phyloP scores from a whole-genome alignment of 2,888 invertebrate species.

The Bedellia somnulentella region DNA sequence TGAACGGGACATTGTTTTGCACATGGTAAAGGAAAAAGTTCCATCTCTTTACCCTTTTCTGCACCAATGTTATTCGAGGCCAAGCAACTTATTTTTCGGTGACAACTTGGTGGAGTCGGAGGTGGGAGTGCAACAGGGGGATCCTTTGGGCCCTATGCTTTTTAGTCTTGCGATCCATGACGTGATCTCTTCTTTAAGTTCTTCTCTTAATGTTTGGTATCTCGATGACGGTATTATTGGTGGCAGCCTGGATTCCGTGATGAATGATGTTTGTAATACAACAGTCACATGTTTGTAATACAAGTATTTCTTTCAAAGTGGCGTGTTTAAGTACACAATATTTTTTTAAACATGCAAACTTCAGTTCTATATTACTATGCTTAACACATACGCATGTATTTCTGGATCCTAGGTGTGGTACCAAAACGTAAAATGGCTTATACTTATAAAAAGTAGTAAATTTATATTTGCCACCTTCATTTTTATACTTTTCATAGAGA shows the following conservation, averaged over 20 bases:
- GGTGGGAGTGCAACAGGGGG: too few species aligned
- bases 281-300: not conserved
- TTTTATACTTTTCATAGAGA: not conserved
- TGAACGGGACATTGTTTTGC: too few species aligned
- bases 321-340: not conserved
- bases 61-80: too few species aligned
- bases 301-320: not conserved
- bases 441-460: conserved; percentile 1
- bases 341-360: not conserved
- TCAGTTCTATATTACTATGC: not conserved
- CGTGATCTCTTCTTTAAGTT: too few species aligned
- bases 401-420: not conserved
- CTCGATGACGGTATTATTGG: too few species aligned
- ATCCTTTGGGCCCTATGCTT: too few species aligned
- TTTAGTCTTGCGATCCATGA: too few species aligned
- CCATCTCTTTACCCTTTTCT: too few species aligned
- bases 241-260: not conserved
- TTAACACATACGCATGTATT: conserved; percentile 1
- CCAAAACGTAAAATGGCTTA: conserved; percentile 3
- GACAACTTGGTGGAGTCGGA: too few species aligned
- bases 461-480: conserved; percentile 2
- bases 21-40: too few species aligned
- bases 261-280: not conserved
- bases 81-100: too few species aligned
- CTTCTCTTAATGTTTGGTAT: too few species aligned